These are phyloP conservation scores for Calameuta idolon DNA, from an alignment of 2,888 invertebrate species.

Conservation along the genomic window DNA sequence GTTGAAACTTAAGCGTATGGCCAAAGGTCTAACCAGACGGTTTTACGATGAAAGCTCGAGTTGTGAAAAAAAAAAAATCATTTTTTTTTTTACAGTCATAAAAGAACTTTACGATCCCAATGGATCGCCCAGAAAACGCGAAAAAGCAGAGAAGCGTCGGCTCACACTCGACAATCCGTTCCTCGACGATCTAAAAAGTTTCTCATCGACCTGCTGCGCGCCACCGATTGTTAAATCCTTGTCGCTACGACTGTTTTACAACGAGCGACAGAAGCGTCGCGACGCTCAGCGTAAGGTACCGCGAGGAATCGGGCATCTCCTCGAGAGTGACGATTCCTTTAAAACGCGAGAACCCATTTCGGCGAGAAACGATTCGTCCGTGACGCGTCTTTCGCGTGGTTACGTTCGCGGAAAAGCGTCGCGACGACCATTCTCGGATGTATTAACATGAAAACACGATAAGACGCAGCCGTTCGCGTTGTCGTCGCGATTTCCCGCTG, in stretches of 20 bases:
- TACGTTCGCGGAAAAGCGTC: too few species aligned
- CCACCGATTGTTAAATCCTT: neutral
- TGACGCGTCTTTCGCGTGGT: too few species aligned
- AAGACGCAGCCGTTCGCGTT: too few species aligned
- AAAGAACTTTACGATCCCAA: slow-evolving; percentile 46
- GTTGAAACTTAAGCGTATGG: neutral
- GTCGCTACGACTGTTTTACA: neutral
- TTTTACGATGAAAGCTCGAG: neutral
- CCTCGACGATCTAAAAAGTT: neutral
- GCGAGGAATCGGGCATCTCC: too few species aligned
- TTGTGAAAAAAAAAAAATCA: neutral
- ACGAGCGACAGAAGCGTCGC: too few species aligned
- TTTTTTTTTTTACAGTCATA: slow-evolving; percentile 24
- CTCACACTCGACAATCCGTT: neutral
- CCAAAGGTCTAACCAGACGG: neutral
- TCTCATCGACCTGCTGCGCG: neutral
- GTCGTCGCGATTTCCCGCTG: too few species aligned
- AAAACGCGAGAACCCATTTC: too few species aligned
- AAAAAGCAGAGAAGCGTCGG: slow-evolving; percentile 9
- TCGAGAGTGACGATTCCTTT: too few species aligned
- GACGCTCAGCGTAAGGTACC: too few species aligned
- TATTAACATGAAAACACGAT: too few species aligned
- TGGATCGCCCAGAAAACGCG: slow-evolving; percentile 41
- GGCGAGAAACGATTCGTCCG: too few species aligned
- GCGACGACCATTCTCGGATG: too few species aligned